Evolutionary conservation across 2,888 invertebrate genomes (phyloP), one percentile per base, ranked within the genome.

Genomic region (Drosophila austrosaltans): DNA sequence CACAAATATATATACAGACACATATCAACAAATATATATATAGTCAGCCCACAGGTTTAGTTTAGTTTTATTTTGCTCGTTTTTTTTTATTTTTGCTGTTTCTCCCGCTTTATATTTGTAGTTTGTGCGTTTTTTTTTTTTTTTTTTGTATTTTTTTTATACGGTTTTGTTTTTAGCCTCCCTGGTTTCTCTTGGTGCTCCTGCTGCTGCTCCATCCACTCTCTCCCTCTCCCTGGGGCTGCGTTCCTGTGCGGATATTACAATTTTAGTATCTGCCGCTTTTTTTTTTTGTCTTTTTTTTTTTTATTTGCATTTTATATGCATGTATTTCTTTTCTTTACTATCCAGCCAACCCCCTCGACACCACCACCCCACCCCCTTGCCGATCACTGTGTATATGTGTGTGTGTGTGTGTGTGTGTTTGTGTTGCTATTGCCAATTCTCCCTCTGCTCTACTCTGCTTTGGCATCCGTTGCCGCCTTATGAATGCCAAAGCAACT

Each of bases 291-390:
- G 1, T 30, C 5, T 30, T 2, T 28, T 1, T 28, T 28, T 84
- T 86, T 84, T 87, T 85, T 84, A 81, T 87, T 85, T 85, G 85
- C 81, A 85, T 87, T 87, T 87, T 87, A 82, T 82, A 82, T 85
- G 87, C 78, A 82, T 85, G 82, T 85, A 73, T 76, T 70, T 76
- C 72, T 68, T 73, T 74, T 68, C 69, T 69, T 67, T 64, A 68
- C 66, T 69, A 74, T 76, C 66, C 70, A 28, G 39, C 25, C 10
- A 25, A 12, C 10, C 48, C 4, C 4, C 16, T 44, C 3, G 8
- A 20, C 22, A 8, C 8, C 44, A 22, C 44, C 3, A 3, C 12
- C 22, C 4, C 48, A 20, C 44, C 44, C 40, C 2, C 40, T 3
- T 40, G 12, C 39, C 10, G 5, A 3, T 6, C 36, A 8, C 36